Evolutionary conservation across 2,113 vertebrate species (phyloP), one percentile per base, ranked within the genome.

Genomic region (Mirza zaza): DNA sequence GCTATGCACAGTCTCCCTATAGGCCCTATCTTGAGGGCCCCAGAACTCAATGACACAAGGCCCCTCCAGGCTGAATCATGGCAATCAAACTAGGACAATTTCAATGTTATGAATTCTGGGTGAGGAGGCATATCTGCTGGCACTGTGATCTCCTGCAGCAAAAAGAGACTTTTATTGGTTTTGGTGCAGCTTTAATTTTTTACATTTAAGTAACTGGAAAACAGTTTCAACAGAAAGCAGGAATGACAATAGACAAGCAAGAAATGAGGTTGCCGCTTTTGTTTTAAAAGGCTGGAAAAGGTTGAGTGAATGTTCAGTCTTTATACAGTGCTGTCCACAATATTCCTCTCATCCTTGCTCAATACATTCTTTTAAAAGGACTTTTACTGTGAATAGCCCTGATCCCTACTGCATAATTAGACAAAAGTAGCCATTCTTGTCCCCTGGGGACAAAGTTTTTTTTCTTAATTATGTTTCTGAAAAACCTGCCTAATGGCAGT

Each of bases 401-500:
- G 97, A 92, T 97, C 97, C 93, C 96, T 97, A 97, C 97, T 94
- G 93, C 94, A 93, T 5, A 97, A 89, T 21, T 97, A 97, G 97
- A 97, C 95, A 96, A 59, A 95, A 98, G 98, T 71, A 98, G 97
- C 97, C 96, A 77, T 95, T 96, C 92, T 68, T 90, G 63, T 97
- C 97, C 97, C 98, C 84, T 77, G 63, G 65, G 96, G 93, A 97
- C 86, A 82, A 96, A 96, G 67, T 96, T 89, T 96, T 89, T 89
- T 90, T 92, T 13, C 94, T 97, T 97, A 98, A 98, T 98, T 98
- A 98, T 96, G 95, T 90, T 98, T 98, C 76, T 96, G 97, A 98
- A 98, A 97, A 96, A 97, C 97, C 96, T 97, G 97, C 97, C 97
- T 98, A 98, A 98, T 82, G 95, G 97, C 93, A 92, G 73, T 81